Base-by-base conservation (phyloP, 2,797 vertebrate genomes). In the Rhadinocentrus ornatus region DNA sequence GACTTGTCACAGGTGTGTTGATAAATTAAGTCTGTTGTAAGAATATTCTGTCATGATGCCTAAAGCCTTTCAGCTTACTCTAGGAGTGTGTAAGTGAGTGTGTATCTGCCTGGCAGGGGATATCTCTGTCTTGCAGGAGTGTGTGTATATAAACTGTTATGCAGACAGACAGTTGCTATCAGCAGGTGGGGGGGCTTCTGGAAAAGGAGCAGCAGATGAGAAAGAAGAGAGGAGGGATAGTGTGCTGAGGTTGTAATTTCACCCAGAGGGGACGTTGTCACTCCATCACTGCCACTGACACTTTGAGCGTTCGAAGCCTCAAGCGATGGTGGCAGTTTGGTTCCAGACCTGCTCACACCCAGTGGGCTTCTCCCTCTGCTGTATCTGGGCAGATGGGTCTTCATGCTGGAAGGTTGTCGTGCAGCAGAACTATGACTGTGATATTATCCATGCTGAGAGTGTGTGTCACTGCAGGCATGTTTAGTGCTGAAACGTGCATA, bases 171-270 rank as follows among this genome's bases (percentile, higher is more conserved):
- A 58, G 77, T 64, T 78, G 74, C 75, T 78, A 75, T 70, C 80
- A 71, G 82, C 72, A 39, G 64, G 29, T 31, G 60, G 48, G 68
- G 72, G 29, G 46, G 15, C 32, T 63, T 46, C 64, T 69, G 62
- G 73, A 77, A 84, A 75, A 71, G 37, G 56, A 75, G 52, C 22
- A 6, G 37, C 59, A 75, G 62, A 86, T 70, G 58, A 82, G 71
- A 71, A 78, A 78, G 69, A 66, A 29, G 55, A 72, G 61, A 50
- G 46, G 62, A 37, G 35, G 62, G 24, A 65, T 57, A 56, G 58
- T 68, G 73, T 78, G 72, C 73, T 55, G 60, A 64, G 86, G 82
- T 77, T 90, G 86, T 86, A 62, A 88, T 88, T 86, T 89, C 77
- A 74, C 75, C 86, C 83, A 57, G 34, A 70, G 71, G 82, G 41